Evolutionary conservation across 2,888 invertebrate genomes (phyloP).

Genomic region (Zaprionus bogoriensis): DNA sequence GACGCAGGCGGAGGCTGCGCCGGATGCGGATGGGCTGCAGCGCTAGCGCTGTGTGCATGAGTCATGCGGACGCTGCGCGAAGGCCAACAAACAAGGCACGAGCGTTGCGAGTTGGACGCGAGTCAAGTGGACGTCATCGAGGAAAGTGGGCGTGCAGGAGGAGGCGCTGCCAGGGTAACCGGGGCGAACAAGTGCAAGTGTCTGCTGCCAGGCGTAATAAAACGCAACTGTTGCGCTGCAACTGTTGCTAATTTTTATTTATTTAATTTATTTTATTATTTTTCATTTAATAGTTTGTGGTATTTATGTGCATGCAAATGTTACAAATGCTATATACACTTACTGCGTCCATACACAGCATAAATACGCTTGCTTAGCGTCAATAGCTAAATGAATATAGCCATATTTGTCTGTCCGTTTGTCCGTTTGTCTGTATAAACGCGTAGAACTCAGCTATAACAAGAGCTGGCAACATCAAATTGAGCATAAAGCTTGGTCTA

Average conservation of each 20-base stretch:
- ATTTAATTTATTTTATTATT: conserved; percentile 7
- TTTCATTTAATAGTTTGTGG: not conserved
- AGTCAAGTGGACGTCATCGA: conserved; percentile 47
- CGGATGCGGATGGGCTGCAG: conserved; percentile 58
- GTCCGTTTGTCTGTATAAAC: too few relatives aligned
- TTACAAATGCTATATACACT: too few relatives aligned
- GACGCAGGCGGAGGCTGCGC: conserved; percentile 22
- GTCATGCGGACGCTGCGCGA: conserved; percentile 63
- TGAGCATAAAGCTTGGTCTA: too few relatives aligned
- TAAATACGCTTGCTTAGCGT: too few relatives aligned
- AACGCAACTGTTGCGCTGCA: conserved; percentile 18
- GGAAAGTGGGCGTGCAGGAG: not conserved
- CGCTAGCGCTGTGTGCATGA: conserved; percentile 30
- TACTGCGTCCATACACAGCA: too few relatives aligned
- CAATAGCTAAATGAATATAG: too few relatives aligned
- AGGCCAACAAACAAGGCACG: conserved; percentile 53
- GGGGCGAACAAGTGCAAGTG: conserved; percentile 19
- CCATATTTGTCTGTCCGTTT: too few relatives aligned
- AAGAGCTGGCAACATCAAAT: too few relatives aligned
- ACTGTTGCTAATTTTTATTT: conserved; percentile 18
- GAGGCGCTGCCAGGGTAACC: too few relatives aligned
- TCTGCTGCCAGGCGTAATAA: conserved; percentile 32
- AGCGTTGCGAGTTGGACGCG: conserved; percentile 41
- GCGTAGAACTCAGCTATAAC: too few relatives aligned
- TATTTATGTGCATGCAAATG: too few relatives aligned